Evolutionary conservation across 2,797 vertebrate species (phyloP).

Genomic region (Micromesistius poutassou): DNA sequence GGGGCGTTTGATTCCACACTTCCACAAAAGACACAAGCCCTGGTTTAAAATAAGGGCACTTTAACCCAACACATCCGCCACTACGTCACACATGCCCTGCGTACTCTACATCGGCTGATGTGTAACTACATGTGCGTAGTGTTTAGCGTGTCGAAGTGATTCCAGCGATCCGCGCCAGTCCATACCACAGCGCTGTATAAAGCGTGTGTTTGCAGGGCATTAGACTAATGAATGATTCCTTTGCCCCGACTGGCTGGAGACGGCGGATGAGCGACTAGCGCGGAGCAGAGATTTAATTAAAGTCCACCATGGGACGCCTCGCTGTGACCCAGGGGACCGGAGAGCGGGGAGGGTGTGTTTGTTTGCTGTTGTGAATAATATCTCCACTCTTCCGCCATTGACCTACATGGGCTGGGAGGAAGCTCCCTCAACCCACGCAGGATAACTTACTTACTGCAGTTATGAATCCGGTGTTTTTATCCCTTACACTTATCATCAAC

Average conservation of each 20-base stretch:
- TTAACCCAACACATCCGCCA: too few species aligned
- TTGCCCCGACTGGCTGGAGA: conserved; percentile 64
- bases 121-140: not conserved
- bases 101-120: too few species aligned
- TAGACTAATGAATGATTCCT: conserved; percentile 43
- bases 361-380: conserved; percentile 58
- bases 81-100: too few species aligned
- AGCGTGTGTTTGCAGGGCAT: conserved; percentile 47
- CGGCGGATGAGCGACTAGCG: conserved; percentile 58
- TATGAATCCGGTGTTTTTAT: conserved; percentile 12
- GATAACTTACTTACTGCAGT: conserved; percentile 18
- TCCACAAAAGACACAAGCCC: not conserved
- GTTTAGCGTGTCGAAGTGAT: not conserved
- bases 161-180: not conserved
- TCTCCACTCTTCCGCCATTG: conserved; percentile 57
- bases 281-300: conserved; percentile 68
- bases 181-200: too few species aligned
- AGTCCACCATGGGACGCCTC: conserved; percentile 61
- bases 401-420: conserved; percentile 56
- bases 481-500: conserved; percentile 29
- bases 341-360: conserved; percentile 65
- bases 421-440: conserved; percentile 38
- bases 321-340: conserved; percentile 48
- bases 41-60: too few species aligned
- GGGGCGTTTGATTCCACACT: conserved; percentile 42